Base-by-base conservation (phyloP, 2,113 vertebrate species). In the Procavia capensis region DNA sequence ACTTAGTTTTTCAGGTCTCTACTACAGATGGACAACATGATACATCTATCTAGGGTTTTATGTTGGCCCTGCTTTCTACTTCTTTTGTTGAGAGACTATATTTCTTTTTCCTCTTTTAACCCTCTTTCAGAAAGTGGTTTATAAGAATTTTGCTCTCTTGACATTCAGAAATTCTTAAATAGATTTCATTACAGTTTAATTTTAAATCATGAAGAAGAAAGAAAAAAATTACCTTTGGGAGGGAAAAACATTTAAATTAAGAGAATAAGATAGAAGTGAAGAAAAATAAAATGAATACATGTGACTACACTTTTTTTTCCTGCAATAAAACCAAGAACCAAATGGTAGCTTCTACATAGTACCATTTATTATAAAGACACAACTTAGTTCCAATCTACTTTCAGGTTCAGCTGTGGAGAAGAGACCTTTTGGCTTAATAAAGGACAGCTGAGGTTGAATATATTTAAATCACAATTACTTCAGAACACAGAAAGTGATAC, bases 371-470 rank as follows among this genome's bases (percentile, higher is more conserved):
- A 75, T 54, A 90, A 94, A 96, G 31, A 93, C 10, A 78, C 41
- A 83, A 43, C 74, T 17, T 96, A 39, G 45, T 72, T 20, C 10
- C 74, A 90, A 92, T 85, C 8, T 93, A 45, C 34, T 95, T 96
- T 94, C 54, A 59, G 9, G 94, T 81, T 75, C n/a, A 66, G n/a
- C 80, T 34, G 24, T 34, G 24, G 66, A 47, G 16, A 31, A 85
- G 31, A 92, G 76, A 80, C 41, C n/a, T 93, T 94, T 47, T 92
- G 54, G 59, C 25, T 83, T 93, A 72, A 84, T 82, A 96, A 97
- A 96, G 57, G 92, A 84, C 61, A 88, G 29, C 34, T 85, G 70
- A 81, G n/a, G 29, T 75, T 85, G 92, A 94, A 94, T 95, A 79
- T 64, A 89, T 88, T 90, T 79, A 80, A 97, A 76, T 20, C 92